Percentiles rank a stretch among this genome's conserved stretches.
Evolutionary conservation across 2,113 vertebrate species (phyloP).

Genomic region (Cyanoramphus novaezelandiae): DNA sequence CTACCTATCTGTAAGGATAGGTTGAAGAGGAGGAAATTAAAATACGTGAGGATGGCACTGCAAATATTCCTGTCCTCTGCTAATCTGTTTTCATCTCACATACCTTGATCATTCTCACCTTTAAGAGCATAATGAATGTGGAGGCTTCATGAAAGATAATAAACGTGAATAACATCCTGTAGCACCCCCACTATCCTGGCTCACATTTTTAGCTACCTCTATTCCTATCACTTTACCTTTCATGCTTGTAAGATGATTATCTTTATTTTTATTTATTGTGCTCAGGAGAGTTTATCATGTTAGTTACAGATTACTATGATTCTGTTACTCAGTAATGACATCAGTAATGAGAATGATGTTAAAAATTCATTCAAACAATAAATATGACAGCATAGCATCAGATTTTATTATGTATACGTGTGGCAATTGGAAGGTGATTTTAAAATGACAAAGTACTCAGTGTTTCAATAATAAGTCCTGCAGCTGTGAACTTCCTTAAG

Average conservation of each 20-base stretch:
- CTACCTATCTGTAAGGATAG: background rate
- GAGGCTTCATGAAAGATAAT: background rate
- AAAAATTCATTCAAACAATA: constrained; percentile 60
- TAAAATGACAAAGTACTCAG: constrained; percentile 68
- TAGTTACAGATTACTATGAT: background rate
- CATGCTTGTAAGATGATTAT: background rate
- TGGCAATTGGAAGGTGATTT: constrained; percentile 64
- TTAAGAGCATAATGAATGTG: background rate
- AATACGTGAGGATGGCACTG: background rate
- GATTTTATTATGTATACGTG: constrained; percentile 66
- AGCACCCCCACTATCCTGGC: background rate
- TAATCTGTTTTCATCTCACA: constrained; percentile 22
- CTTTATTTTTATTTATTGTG: constrained; percentile 14
- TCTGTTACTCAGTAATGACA: constrained; percentile 23
- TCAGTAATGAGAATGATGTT: constrained; percentile 55
- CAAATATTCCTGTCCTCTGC: background rate
- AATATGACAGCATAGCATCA: constrained; percentile 37
- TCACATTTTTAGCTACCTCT: background rate
- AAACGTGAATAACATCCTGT: constrained; percentile 2
- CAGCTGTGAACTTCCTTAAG: constrained; percentile 76
- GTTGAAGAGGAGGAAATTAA: constrained; percentile 44
- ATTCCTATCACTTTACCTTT: background rate
- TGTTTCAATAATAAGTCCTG: constrained; percentile 73
- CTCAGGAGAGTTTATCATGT: background rate
- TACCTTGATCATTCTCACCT: background rate